These are phyloP conservation scores for Limnodromus scolopaceus DNA, from an alignment of 2,797 vertebrate genomes.

Conservation along the genomic window DNA sequence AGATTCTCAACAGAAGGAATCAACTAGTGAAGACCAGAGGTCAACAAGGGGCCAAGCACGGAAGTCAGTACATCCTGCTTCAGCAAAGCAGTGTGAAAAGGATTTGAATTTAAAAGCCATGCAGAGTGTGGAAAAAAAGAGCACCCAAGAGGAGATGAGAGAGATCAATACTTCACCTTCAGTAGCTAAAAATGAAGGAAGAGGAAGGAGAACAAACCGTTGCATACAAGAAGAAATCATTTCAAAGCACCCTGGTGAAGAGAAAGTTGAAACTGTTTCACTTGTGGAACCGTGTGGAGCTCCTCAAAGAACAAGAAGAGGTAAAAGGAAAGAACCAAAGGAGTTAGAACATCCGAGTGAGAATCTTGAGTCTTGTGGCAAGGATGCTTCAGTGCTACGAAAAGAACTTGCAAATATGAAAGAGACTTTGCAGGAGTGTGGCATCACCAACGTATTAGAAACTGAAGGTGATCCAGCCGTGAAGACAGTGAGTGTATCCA, in stretches of 20 bases:
- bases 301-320: background rate
- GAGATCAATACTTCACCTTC: background rate
- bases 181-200: background rate
- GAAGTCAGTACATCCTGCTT: background rate
- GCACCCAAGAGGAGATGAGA: background rate
- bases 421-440: background rate
- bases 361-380: background rate
- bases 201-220: background rate
- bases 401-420: background rate
- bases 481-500: background rate
- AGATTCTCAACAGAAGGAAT: background rate
- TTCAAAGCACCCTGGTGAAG: background rate
- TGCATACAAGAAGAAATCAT: background rate
- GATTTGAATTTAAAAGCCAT: background rate
- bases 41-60: background rate
- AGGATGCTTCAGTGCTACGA: background rate
- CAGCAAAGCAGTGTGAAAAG: background rate
- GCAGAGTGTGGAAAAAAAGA: background rate
- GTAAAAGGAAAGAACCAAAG: background rate
- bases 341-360: background rate
- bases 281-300: background rate
- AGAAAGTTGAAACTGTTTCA: background rate
- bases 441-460: accelerated
- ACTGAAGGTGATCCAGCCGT: background rate
- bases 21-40: background rate